A percentile compares a stretch with the other conserved stretches of the same genome.
These are phyloP conservation scores for Cydia pomonella DNA, from an alignment of 1,140 invertebrate species.

Conservation along the genomic window DNA sequence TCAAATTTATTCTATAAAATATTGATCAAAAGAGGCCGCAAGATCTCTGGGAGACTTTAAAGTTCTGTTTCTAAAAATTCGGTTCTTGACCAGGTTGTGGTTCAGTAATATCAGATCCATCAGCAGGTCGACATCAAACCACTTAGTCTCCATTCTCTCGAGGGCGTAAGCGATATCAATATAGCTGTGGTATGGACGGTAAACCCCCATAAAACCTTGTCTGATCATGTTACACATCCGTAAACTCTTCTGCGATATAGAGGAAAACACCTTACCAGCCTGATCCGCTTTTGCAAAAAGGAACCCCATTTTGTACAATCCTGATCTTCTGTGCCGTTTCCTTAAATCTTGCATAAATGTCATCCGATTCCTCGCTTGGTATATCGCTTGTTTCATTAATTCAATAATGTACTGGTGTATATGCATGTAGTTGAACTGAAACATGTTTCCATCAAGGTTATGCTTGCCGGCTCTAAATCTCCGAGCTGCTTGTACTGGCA, in stretches of 20 bases:
- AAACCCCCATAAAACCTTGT: not conserved
- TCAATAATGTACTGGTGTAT: conserved; percentile 13
- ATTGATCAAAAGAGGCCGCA: not conserved
- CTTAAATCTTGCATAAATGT: conserved; percentile 35
- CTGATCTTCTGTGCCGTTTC: not conserved
- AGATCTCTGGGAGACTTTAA: not conserved
- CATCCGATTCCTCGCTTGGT: conserved; percentile 37
- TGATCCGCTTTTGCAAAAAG: conserved; percentile 46
- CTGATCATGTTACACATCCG: not conserved
- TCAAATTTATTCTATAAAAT: not conserved
- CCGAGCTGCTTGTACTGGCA: not conserved
- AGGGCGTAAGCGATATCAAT: not conserved
- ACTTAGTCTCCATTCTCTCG: not conserved
- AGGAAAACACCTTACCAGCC: conserved; percentile 7
- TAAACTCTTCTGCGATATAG: not conserved
- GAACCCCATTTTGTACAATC: conserved; percentile 53
- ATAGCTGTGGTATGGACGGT: not conserved
- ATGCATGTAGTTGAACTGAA: conserved; percentile 10
- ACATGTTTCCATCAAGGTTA: not conserved
- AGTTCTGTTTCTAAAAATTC: not conserved
- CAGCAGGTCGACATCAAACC: not conserved
- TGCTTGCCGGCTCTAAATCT: not conserved
- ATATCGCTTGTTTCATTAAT: conserved; percentile 36
- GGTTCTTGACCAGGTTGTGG: not conserved
- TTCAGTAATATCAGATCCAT: not conserved